These are phyloP conservation scores for Hippocampus barbouri DNA, from an alignment of 2,113 vertebrate species.

Conservation along the genomic window DNA sequence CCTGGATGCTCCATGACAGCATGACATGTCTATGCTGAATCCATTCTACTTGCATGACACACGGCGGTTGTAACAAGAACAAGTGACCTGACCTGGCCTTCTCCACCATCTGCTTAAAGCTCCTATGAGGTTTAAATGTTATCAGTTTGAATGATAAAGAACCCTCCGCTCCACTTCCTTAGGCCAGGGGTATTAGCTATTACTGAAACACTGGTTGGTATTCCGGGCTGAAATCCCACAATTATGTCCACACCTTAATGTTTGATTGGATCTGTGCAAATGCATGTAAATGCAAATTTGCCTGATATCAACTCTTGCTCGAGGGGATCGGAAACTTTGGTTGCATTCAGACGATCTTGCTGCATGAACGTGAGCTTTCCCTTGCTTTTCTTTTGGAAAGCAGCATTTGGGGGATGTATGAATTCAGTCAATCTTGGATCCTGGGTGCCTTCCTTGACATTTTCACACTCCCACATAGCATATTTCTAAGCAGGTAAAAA, in stretches of 20 bases:
- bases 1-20: slow-evolving; percentile 28
- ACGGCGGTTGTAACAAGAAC: slow-evolving; percentile 38
- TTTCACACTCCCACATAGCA: slow-evolving; percentile 68
- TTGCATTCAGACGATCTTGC: slow-evolving; percentile 62
- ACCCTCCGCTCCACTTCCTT: slow-evolving; percentile 35
- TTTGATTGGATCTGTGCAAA: slow-evolving; percentile 75
- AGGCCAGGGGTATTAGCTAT: slow-evolving; percentile 65
- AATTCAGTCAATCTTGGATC: slow-evolving; percentile 69
- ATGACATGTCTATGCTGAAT: slow-evolving; percentile 37
- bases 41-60: slow-evolving; percentile 50
- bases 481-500: slow-evolving; percentile 74
- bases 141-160: slow-evolving; percentile 59
- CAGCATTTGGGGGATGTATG: slow-evolving; percentile 65
- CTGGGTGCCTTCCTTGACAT: slow-evolving; percentile 70
- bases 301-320: slow-evolving; percentile 67
- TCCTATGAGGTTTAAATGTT: slow-evolving; percentile 60
- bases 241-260: slow-evolving; percentile 71
- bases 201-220: slow-evolving; percentile 59
- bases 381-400: slow-evolving; percentile 52
- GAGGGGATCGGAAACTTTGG: slow-evolving; percentile 62
- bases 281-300: slow-evolving; percentile 75
- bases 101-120: slow-evolving; percentile 39
- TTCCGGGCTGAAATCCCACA: slow-evolving; percentile 60
- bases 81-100: slow-evolving; percentile 48
- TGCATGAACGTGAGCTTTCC: slow-evolving; percentile 31